phyloP scores from a whole-genome alignment of 2,797 vertebrate species.

The Tadarida brasiliensis region DNA sequence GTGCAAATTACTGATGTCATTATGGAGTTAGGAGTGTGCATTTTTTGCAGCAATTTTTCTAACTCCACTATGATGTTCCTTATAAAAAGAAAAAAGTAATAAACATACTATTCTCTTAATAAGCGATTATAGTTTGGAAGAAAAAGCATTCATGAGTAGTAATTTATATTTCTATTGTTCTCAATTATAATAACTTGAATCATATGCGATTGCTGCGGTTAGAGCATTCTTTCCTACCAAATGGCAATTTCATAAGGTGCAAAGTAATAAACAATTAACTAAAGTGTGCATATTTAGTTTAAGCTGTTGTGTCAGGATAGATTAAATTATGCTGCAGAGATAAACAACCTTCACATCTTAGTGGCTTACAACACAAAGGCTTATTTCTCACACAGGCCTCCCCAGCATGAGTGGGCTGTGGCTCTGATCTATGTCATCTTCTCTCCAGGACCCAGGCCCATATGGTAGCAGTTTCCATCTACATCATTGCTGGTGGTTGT shows the following conservation, averaged over 20 bases:
- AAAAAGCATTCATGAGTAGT: neutral
- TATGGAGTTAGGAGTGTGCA: neutral
- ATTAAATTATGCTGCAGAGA: constrained; percentile 3
- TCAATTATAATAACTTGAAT: constrained; percentile 32
- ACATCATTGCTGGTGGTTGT: neutral
- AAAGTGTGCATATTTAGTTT: neutral
- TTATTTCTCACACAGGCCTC: neutral
- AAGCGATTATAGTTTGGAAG: neutral
- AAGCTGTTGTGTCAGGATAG: neutral
- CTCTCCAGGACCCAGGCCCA: neutral
- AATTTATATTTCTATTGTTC: constrained; percentile 55
- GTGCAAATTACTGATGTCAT: neutral
- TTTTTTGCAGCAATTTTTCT: neutral
- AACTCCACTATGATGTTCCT: neutral
- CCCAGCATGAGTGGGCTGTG: neutral
- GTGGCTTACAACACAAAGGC: neutral
- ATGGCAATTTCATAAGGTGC: neutral
- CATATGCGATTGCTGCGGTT: neutral
- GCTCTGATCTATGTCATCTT: neutral
- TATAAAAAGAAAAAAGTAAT: constrained; percentile 44
- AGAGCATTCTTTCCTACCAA: constrained; percentile 1
- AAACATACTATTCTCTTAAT: constrained; percentile 26
- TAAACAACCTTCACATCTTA: neutral
- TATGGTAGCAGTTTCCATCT: neutral
- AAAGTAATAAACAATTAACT: neutral